Conservation (phyloP, 2,113 vertebrate genomes). For the Cyprinodon variegatus region DNA sequence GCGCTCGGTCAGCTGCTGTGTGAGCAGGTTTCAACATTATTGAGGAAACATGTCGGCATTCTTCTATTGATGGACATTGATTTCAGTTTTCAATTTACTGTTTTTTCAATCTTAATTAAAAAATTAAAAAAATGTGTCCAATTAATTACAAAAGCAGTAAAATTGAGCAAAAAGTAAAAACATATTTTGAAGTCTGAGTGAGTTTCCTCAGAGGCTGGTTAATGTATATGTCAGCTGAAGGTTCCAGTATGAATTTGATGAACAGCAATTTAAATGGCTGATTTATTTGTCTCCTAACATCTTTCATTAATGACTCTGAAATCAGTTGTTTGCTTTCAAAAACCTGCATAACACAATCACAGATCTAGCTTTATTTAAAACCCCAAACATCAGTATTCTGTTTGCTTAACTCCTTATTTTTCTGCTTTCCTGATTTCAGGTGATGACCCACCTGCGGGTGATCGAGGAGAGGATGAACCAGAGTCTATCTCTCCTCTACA, state of each 20-base stretch:
- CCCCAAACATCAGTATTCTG: not conserved
- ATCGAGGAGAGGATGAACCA: constrained; percentile 99
- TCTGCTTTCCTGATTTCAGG: constrained; percentile 70
- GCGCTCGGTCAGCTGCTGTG: no score
- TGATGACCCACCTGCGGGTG: constrained; percentile 98
- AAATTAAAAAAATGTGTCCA: no score
- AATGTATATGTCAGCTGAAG: no score
- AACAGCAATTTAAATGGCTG: constrained; percentile 4
- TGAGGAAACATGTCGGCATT: not conserved
- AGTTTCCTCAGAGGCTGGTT: not conserved
- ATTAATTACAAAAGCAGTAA: no score
- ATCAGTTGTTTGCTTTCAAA: not conserved
- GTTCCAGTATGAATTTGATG: not conserved
- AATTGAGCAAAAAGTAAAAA: no score
- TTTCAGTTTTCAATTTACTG: no score
- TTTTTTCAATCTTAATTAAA: no score
- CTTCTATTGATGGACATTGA: no score
- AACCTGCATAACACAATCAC: constrained; percentile 1
- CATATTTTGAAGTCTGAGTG: no score
- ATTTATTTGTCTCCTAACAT: not conserved
- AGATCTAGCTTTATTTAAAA: not conserved
- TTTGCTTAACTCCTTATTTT: not conserved
- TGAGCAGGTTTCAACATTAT: not conserved
- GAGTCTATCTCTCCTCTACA: constrained; percentile 96
- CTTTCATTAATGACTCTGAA: not conserved